Percentiles rank a stretch among this genome's conserved stretches.
phyloP scores from a whole-genome alignment of 1,140 invertebrate genomes.

The Seison nebaliae region DNA sequence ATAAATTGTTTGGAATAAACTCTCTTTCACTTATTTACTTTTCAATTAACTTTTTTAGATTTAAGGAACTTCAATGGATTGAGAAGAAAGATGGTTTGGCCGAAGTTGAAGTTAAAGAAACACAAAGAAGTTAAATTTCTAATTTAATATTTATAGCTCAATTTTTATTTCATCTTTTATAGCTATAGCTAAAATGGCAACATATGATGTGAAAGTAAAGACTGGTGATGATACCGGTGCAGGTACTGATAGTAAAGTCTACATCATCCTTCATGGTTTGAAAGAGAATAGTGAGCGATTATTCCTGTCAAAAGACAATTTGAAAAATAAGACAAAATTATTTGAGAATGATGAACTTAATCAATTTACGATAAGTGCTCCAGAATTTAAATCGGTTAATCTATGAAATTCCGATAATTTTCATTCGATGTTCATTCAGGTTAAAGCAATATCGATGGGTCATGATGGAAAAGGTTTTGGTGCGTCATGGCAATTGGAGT shows the following conservation, averaged over 20 bases:
- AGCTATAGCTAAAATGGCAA: no score
- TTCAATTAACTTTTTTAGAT: no score
- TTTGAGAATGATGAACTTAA: slow-evolving; percentile 22
- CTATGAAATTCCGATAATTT: slow-evolving; percentile 23
- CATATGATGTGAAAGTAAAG: slow-evolving; percentile 22
- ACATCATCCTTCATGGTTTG: slow-evolving; percentile 22
- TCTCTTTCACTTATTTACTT: no score
- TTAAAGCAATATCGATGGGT: slow-evolving; percentile 24
- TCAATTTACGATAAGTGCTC: no score
- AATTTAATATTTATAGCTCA: no score
- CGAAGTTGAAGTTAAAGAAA: no score
- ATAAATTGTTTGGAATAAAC: no score
- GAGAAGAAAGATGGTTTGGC: no score
- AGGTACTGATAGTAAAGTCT: slow-evolving; percentile 28
- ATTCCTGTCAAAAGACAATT: slow-evolving; percentile 20
- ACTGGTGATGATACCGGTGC: slow-evolving; percentile 22
- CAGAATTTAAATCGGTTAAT: no score
- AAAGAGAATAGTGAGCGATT: slow-evolving; percentile 25
- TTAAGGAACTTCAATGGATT: no score
- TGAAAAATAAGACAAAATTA: slow-evolving; percentile 19
- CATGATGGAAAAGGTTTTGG: slow-evolving; percentile 25
- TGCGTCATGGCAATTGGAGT: slow-evolving; percentile 26
- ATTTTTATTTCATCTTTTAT: no score
- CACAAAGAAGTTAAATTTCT: no score
- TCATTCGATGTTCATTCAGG: slow-evolving; percentile 22